A percentile compares a stretch with the other conserved stretches of the same genome.
Evolutionary conservation across 2,797 vertebrate genomes (phyloP).

Genomic region (Chaunax sp.): DNA sequence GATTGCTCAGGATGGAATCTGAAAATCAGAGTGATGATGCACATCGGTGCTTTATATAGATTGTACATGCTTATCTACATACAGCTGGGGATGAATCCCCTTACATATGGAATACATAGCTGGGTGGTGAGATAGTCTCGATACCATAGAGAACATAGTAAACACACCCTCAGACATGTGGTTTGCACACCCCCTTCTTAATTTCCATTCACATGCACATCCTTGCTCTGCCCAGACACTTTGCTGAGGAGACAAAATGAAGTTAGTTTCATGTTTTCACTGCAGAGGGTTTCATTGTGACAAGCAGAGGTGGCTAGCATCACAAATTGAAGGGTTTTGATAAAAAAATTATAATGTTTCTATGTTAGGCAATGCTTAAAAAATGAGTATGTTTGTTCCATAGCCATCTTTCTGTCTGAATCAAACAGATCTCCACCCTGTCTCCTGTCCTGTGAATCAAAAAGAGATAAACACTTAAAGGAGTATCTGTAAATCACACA

Average conservation of each 20-base stretch:
- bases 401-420: constrained; percentile 51
- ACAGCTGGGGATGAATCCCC: too few relatives aligned
- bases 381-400: constrained; percentile 26
- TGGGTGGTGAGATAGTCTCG: background rate
- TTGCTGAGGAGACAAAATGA: constrained; percentile 24
- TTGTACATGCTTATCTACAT: too few relatives aligned
- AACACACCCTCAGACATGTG: constrained; percentile 63
- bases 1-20: too few relatives aligned
- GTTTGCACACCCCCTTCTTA: constrained; percentile 65
- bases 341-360: constrained; percentile 26
- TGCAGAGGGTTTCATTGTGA: constrained; percentile 35
- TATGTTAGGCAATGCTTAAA: constrained; percentile 26
- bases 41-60: too few relatives aligned
- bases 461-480: constrained; percentile 61
- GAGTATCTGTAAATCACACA: constrained; percentile 58
- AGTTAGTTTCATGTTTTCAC: constrained; percentile 17
- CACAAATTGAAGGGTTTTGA: constrained; percentile 38
- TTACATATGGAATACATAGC: too few relatives aligned
- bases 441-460: constrained; percentile 55
- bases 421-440: constrained; percentile 63
- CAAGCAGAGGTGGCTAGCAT: constrained; percentile 2
- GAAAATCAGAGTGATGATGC: too few relatives aligned
- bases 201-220: constrained; percentile 59
- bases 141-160: constrained; percentile 32
- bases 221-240: constrained; percentile 34